These are phyloP conservation scores for Acromyrmex echinatior DNA, from an alignment of 1,140 invertebrate genomes.

Conservation along the genomic window DNA sequence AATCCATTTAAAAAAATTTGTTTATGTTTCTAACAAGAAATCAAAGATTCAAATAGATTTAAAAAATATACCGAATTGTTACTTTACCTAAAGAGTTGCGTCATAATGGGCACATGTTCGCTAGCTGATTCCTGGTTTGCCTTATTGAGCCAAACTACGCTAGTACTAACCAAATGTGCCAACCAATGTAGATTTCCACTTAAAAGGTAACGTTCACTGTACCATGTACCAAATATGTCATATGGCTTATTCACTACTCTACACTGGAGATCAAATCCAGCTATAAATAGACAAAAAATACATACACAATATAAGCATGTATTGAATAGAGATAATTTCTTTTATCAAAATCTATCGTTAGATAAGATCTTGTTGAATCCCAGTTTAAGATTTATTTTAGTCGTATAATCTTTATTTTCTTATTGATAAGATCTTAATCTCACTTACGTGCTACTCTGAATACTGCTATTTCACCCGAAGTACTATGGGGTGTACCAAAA, in stretches of 20 bases:
- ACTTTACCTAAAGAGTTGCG: constrained; percentile 89
- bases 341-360: constrained; percentile 1
- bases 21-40: neutral
- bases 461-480: constrained; percentile 95
- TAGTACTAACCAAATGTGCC: constrained; percentile 92
- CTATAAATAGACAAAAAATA: constrained; percentile 81
- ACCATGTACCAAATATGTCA: constrained; percentile 96
- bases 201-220: constrained; percentile 93
- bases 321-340: neutral
- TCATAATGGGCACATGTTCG: constrained; percentile 94
- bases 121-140: constrained; percentile 93
- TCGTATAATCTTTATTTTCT: constrained; percentile 9
- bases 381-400: constrained; percentile 51
- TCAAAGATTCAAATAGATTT: constrained; percentile 10
- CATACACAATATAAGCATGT: neutral
- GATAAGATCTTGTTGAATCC: neutral
- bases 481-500: constrained; percentile 93
- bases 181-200: constrained; percentile 94
- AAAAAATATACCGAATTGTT: neutral
- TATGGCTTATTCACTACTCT: constrained; percentile 95
- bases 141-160: constrained; percentile 94
- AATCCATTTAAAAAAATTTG: neutral
- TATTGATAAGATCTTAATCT: constrained; percentile 27
- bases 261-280: constrained; percentile 92
- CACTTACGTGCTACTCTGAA: constrained; percentile 91